Evolutionary conservation across 2,888 invertebrate species (phyloP).

Genomic region (Polyommatus iphigenia): DNA sequence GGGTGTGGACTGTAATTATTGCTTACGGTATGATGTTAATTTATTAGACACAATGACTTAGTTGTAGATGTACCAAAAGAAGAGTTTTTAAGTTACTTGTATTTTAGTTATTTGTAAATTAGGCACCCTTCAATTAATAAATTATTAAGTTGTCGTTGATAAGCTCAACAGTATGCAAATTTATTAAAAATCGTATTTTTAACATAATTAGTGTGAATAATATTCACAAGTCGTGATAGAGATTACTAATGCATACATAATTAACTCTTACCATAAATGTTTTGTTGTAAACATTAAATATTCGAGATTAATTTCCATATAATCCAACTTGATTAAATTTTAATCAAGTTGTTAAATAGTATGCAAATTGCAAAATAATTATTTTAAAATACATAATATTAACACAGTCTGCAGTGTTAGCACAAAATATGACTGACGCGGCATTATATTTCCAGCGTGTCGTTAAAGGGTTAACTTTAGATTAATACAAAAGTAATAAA

Average conservation of each 20-base stretch:
- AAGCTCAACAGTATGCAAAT: not conserved
- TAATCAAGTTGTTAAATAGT: not conserved
- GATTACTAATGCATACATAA: not conserved
- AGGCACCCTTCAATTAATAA: too few relatives aligned
- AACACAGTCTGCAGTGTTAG: not conserved
- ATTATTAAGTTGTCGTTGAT: too few relatives aligned
- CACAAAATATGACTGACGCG: not conserved
- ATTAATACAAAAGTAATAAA: not conserved
- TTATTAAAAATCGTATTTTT: not conserved
- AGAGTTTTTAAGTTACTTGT: too few relatives aligned
- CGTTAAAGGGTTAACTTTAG: too few relatives aligned
- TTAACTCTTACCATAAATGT: not conserved
- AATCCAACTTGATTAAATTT: not conserved
- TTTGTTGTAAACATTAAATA: not conserved
- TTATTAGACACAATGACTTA: too few relatives aligned
- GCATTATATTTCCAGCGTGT: not conserved
- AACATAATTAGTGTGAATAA: not conserved
- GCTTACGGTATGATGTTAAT: too few relatives aligned
- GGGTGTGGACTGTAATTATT: too few relatives aligned
- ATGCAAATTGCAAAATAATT: not conserved
- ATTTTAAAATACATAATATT: not conserved
- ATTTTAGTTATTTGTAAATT: too few relatives aligned
- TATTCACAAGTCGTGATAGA: not conserved
- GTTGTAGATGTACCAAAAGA: too few relatives aligned
- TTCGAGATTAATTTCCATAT: not conserved